A percentile compares a stretch with the other conserved stretches of the same genome.
These are phyloP conservation scores for Acanthochromis polyacanthus DNA, from an alignment of 2,113 vertebrate genomes.

Conservation along the genomic window DNA sequence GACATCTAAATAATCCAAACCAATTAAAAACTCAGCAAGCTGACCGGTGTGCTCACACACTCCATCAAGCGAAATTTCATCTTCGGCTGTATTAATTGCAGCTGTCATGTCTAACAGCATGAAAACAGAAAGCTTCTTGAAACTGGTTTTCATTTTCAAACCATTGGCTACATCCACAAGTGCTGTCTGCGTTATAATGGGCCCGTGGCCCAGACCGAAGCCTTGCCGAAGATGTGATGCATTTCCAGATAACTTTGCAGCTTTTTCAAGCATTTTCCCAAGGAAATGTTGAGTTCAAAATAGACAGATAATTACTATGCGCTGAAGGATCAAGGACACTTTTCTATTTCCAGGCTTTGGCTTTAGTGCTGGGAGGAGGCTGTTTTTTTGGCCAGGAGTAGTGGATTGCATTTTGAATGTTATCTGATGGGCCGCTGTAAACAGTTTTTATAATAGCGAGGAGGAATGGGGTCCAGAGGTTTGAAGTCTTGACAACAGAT, in stretches of 20 bases:
- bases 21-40: slow-evolving; percentile 22
- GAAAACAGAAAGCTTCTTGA: slow-evolving; percentile 36
- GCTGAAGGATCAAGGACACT: slow-evolving; percentile 1
- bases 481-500: background rate
- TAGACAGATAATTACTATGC: slow-evolving; percentile 15
- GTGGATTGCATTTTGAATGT: background rate
- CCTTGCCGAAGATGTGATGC: slow-evolving; percentile 16
- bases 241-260: slow-evolving; percentile 37
- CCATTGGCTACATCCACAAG: slow-evolving; percentile 35
- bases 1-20: slow-evolving; percentile 24
- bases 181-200: slow-evolving; percentile 33
- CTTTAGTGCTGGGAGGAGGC: slow-evolving; percentile 10
- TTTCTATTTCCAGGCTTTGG: slow-evolving; percentile 34
- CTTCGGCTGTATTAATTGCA: slow-evolving; percentile 33
- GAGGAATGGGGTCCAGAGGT: background rate
- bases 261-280: slow-evolving; percentile 25
- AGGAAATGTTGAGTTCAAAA: slow-evolving; percentile 39
- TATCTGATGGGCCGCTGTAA: slow-evolving; percentile 8
- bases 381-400: slow-evolving; percentile 3
- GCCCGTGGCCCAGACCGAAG: slow-evolving; percentile 20
- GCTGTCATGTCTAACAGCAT: slow-evolving; percentile 20
- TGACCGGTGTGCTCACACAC: background rate
- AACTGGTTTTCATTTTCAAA: slow-evolving; percentile 33
- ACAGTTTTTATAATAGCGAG: background rate
- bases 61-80: slow-evolving; percentile 34